phyloP scores from a whole-genome alignment of 2,888 invertebrate species.

The Geotrupes spiniger region DNA sequence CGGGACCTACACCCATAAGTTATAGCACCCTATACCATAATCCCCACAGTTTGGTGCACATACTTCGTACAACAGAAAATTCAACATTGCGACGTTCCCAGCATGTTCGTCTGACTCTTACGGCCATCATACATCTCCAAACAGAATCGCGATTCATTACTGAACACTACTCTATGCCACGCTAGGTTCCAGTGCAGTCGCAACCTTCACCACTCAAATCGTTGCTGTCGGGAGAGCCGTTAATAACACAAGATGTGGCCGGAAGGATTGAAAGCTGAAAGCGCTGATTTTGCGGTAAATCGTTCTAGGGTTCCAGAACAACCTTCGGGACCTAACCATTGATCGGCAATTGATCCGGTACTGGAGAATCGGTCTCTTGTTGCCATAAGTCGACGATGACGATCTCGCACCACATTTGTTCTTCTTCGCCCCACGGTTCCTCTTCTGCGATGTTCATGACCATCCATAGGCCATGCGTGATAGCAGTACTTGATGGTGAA shows the following conservation, averaged over 20 bases:
- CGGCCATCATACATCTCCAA: constrained; percentile 7
- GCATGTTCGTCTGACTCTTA: not conserved
- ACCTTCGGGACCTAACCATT: constrained; percentile 1
- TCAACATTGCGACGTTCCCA: not conserved
- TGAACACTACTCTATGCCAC: constrained; percentile 2
- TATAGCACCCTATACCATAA: no score
- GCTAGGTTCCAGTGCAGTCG: constrained; percentile 3
- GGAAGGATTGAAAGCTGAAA: not conserved
- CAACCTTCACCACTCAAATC: not conserved
- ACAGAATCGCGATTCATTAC: constrained; percentile 12
- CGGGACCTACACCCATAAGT: not conserved
- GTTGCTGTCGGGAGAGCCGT: not conserved
- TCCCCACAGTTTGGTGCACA: constrained; percentile 5
- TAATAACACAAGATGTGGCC: not conserved
- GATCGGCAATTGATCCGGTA: constrained; percentile 7
- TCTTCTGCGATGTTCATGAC: constrained; percentile 1
- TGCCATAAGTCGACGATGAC: constrained; percentile 4
- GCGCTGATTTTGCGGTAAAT: not conserved
- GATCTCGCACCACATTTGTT: constrained; percentile 1
- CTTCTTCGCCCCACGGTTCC: constrained; percentile 7
- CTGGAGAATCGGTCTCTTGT: constrained; percentile 3
- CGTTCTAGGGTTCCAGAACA: not conserved
- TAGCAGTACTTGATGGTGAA: no score
- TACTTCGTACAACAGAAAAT: not conserved
- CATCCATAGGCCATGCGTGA: no score